Percentiles rank a stretch among this genome's conserved stretches.
Conservation (phyloP, 2,888 invertebrate genomes). For the Priocnemis perturbator region DNA sequence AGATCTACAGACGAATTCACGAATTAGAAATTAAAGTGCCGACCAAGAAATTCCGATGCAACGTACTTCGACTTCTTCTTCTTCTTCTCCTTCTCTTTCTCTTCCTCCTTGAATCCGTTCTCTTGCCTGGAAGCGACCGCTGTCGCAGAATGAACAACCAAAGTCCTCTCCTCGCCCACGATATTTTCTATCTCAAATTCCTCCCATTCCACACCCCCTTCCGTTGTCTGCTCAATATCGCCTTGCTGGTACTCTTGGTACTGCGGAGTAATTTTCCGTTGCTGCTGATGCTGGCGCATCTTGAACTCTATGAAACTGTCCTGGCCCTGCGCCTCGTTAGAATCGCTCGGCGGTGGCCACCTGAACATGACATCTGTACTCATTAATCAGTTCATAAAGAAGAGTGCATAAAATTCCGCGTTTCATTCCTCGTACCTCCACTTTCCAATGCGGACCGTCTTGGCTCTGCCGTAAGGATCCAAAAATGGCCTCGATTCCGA, state of each 20-base stretch:
- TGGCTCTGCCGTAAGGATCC: conserved; percentile 94
- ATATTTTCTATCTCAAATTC: conserved; percentile 86
- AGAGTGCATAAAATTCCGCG: neutral
- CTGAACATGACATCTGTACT: conserved; percentile 51
- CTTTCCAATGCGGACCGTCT: conserved; percentile 95
- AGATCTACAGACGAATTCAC: conserved; percentile 58
- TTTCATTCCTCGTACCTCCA: conserved; percentile 79
- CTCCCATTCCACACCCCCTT: conserved; percentile 86
- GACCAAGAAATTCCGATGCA: neutral
- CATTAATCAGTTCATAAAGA: neutral
- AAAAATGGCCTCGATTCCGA: conserved; percentile 89
- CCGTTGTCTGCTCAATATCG: conserved; percentile 62
- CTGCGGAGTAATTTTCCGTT: conserved; percentile 85
- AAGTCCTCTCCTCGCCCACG: conserved; percentile 64
- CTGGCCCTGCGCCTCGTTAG: conserved; percentile 80
- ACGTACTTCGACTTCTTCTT: conserved; percentile 26
- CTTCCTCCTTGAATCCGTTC: conserved; percentile 69
- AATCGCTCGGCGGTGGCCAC: conserved; percentile 93
- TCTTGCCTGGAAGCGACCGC: conserved; percentile 61
- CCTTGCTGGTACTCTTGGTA: conserved; percentile 76
- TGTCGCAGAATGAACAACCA: conserved; percentile 53
- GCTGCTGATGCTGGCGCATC: conserved; percentile 84
- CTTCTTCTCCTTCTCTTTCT: conserved; percentile 73
- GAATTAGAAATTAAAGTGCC: conserved; percentile 3
- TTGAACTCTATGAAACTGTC: conserved; percentile 93